Conservation (phyloP, 2,888 invertebrate species). For the Drepanosiphum platanoidis region DNA sequence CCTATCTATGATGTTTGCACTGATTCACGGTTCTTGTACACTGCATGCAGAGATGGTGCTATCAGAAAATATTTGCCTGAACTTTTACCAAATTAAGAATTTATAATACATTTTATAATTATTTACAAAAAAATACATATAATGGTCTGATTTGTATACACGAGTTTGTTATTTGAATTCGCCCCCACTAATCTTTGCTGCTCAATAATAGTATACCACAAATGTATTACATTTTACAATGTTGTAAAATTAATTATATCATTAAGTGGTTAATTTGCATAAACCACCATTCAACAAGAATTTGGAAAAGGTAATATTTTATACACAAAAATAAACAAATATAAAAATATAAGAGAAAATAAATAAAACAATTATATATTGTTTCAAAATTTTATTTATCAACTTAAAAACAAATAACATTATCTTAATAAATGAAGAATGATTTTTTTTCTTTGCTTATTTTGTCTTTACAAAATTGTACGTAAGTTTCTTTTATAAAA, state of each 20-base stretch:
- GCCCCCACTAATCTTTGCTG: not conserved
- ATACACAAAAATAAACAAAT: not conserved
- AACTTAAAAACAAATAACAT: slow-evolving; percentile 62
- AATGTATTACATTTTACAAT: not conserved
- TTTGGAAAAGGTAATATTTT: not conserved
- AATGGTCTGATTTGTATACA: not conserved
- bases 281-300: not conserved
- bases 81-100: slow-evolving; percentile 34
- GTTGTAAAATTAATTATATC: not conserved
- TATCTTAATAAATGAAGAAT: slow-evolving; percentile 61
- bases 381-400: slow-evolving; percentile 62
- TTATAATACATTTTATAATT: too few species aligned
- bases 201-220: not conserved
- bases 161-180: not conserved
- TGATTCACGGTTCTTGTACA: slow-evolving; percentile 72
- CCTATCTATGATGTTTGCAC: slow-evolving; percentile 74
- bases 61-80: slow-evolving; percentile 73
- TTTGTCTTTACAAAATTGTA: slow-evolving; percentile 62
- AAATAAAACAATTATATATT: slow-evolving; percentile 49
- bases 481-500: slow-evolving; percentile 62
- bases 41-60: slow-evolving; percentile 74
- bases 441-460: slow-evolving; percentile 58
- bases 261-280: not conserved
- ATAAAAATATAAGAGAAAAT: not conserved
- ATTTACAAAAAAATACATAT: not conserved